Evolutionary conservation across 1,140 invertebrate genomes (phyloP), one percentile per base, ranked within the genome.

Genomic region (Akabosia matsudoensis): DNA sequence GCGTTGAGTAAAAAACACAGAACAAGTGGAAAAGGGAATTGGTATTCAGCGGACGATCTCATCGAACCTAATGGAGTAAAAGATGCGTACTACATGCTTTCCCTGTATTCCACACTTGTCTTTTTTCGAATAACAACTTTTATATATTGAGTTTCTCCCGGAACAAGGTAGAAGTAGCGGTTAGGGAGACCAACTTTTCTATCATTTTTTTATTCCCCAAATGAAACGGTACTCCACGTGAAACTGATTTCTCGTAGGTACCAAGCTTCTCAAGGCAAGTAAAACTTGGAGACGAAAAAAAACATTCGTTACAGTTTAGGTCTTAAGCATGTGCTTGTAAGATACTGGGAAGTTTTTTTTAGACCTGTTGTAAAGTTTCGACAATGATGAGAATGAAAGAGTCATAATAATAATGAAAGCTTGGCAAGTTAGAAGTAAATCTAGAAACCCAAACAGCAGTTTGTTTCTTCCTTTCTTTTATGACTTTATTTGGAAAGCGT

Each of bases 21-120:
- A 67, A 30, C 26, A 67, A 67, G 61, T 67, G 61, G 31, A 67
- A 67, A 67, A 30, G 61, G 24, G 61, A 67, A 67, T 67, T 67
- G 26, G 22, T 30, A 61, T 61, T 61, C 54, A 61, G 7, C 7
- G 14, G n/a, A 67, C 61, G 24, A 67, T 67, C 61, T 67, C 61
- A 67, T 67, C 61, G 31, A 67, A 67, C 28, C 61, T 67, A 67
- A 67, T 67, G 61, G 61, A 67, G 61, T 67, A 67, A 28, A 67
- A 67, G 61, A 67, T 67, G 24, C 61, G 28, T 67, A 7, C 4
- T 67, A 24, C 54, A 61, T 61, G 54, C 54, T 16, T 61, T n/a
- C 54, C 4, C 24, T 7, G 7, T 10, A 10, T 45, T 18, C 37
- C 37, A 45, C 37, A 45, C 37, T n/a, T n/a, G 37, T 45, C 37